Evolutionary conservation across 2,888 invertebrate species (phyloP).

Genomic region (Girardia tigrina): DNA sequence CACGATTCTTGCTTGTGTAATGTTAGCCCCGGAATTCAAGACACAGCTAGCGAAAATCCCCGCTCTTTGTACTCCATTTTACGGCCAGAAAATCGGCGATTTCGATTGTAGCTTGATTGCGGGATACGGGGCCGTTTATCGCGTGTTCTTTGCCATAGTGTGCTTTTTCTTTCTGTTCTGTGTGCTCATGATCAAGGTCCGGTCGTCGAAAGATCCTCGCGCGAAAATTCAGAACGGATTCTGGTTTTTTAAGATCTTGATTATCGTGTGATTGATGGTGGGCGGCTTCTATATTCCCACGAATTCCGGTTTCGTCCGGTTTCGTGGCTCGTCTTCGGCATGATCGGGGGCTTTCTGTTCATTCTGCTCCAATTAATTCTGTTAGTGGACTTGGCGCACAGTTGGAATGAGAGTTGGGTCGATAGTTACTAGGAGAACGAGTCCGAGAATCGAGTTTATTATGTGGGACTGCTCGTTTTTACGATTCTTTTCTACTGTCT

Average conservation of each 20-base stretch:
- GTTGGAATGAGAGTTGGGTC: conserved; percentile 90
- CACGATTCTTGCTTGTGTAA: conserved; percentile 73
- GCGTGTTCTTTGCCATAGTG: conserved; percentile 81
- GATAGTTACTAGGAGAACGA: conserved; percentile 76
- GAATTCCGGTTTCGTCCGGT: conserved; percentile 41
- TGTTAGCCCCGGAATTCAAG: conserved; percentile 75
- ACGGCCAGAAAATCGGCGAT: conserved; percentile 34
- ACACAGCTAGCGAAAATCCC: conserved; percentile 61
- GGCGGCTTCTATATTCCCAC: conserved; percentile 93
- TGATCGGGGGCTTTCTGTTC: conserved; percentile 87
- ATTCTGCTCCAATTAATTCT: conserved; percentile 87
- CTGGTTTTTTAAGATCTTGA: conserved; percentile 83
- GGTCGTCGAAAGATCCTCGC: conserved; percentile 75
- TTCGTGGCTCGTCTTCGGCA: conserved; percentile 89
- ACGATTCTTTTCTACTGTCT: conserved; percentile 69
- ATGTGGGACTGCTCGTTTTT: conserved; percentile 61
- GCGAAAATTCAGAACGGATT: conserved; percentile 93
- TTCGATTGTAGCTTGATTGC: conserved; percentile 66
- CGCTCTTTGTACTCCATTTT: conserved; percentile 39
- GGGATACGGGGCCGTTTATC: conserved; percentile 92
- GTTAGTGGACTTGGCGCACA: conserved; percentile 94
- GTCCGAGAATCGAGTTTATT: conserved; percentile 67
- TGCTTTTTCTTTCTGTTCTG: conserved; percentile 84
- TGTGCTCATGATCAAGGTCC: conserved; percentile 61
- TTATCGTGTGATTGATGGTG: conserved; percentile 74